Percentiles rank a stretch among this genome's conserved stretches.
phyloP scores from a whole-genome alignment of 1,140 invertebrate genomes.

The Drosophila asahinai region DNA sequence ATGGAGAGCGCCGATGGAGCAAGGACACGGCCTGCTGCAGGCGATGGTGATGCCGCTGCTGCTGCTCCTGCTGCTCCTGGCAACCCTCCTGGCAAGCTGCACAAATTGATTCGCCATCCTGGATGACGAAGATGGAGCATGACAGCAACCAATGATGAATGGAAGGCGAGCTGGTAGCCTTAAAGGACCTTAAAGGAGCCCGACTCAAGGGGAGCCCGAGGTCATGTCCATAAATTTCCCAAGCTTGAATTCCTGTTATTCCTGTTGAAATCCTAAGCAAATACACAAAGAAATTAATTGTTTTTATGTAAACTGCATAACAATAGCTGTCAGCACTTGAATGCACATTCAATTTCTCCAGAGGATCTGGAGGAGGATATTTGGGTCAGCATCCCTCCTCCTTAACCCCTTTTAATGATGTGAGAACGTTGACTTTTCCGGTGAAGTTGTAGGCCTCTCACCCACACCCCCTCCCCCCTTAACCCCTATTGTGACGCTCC shows the following conservation, averaged over 20 bases:
- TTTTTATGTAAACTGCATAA: neutral
- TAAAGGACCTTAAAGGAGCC: neutral
- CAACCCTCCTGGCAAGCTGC: neutral
- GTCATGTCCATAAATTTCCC: neutral
- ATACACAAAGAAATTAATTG: neutral
- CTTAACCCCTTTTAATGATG: constrained; percentile 48
- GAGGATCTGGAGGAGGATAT: neutral
- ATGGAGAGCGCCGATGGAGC: neutral
- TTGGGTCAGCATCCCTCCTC: neutral
- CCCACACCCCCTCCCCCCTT: neutral
- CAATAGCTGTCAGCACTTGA: neutral
- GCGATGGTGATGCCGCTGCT: neutral
- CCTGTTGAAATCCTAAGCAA: neutral
- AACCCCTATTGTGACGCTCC: neutral
- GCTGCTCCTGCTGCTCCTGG: neutral
- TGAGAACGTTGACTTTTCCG: constrained; percentile 39
- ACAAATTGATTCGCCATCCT: constrained; percentile 63
- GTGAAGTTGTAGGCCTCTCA: constrained; percentile 23
- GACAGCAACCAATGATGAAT: constrained; percentile 68
- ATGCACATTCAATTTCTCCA: neutral
- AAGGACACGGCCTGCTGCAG: constrained; percentile 11
- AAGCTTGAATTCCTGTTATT: too few relatives aligned
- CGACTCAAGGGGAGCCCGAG: constrained; percentile 8
- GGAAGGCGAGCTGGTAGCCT: neutral
- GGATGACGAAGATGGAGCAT: constrained; percentile 58